Percentiles rank a stretch among this genome's conserved stretches.
These are phyloP conservation scores for Perizoma flavofasciatum DNA, from an alignment of 2,888 invertebrate species.

Conservation along the genomic window DNA sequence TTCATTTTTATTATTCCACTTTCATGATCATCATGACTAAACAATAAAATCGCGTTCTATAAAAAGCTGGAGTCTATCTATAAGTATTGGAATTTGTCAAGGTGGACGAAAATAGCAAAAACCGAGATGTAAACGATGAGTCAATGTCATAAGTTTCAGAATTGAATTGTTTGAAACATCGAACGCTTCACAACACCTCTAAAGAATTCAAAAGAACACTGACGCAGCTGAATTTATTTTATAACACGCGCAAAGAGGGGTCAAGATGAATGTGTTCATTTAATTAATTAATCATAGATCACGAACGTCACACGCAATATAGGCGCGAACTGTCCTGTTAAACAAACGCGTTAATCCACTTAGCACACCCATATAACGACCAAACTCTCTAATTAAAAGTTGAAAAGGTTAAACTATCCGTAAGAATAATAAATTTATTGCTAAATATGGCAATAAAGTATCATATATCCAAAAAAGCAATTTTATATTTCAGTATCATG, in stretches of 20 bases:
- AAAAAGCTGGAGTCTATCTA: slow-evolving; percentile 39
- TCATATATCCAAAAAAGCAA: background rate
- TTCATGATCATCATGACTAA: slow-evolving; percentile 31
- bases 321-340: slow-evolving; percentile 52
- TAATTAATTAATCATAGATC: slow-evolving; percentile 44
- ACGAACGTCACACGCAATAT: slow-evolving; percentile 53
- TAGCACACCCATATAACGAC: slow-evolving; percentile 7
- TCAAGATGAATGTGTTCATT: slow-evolving; percentile 15
- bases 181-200: slow-evolving; percentile 12
- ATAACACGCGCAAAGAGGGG: slow-evolving; percentile 8
- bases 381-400: background rate
- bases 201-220: slow-evolving; percentile 10
- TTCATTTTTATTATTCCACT: too few species aligned
- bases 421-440: background rate
- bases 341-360: slow-evolving; percentile 44
- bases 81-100: slow-evolving; percentile 50
- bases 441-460: background rate
- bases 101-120: slow-evolving; percentile 55
- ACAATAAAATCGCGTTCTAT: slow-evolving; percentile 26
- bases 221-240: slow-evolving; percentile 8
- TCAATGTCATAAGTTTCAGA: slow-evolving; percentile 55
- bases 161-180: slow-evolving; percentile 48
- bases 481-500: background rate
- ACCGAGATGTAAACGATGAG: slow-evolving; percentile 51
- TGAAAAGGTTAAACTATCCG: background rate